Conservation (phyloP, 2,888 invertebrate species). For the Tetramorium bicarinatum region DNA sequence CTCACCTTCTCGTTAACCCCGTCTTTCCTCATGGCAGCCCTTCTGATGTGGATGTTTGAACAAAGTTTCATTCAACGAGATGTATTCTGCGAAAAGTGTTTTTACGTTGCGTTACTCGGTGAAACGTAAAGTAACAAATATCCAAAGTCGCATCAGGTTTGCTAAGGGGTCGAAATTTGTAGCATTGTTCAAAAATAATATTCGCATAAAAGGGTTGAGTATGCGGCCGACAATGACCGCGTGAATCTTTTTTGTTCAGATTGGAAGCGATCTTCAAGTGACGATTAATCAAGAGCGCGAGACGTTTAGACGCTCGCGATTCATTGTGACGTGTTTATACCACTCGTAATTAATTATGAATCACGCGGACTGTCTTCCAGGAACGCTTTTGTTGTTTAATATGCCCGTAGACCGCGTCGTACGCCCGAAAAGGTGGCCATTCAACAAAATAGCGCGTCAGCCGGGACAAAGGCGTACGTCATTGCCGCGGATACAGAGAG, state of each 20-base stretch:
- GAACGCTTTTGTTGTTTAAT: conserved; percentile 51
- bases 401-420: conserved; percentile 33
- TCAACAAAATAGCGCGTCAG: conserved; percentile 49
- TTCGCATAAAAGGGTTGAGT: background rate
- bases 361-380: conserved; percentile 49
- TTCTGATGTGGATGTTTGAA: conserved; percentile 2
- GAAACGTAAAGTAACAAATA: background rate
- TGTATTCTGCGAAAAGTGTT: background rate
- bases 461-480: conserved; percentile 56
- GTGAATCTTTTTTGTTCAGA: background rate
- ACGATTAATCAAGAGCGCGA: conserved; percentile 60
- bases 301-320: conserved; percentile 31
- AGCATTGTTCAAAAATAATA: conserved; percentile 13
- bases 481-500: conserved; percentile 61
- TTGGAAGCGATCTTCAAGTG: conserved; percentile 5
- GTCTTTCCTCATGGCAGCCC: background rate
- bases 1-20: conserved; percentile 19
- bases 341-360: conserved; percentile 68
- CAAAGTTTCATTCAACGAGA: background rate
- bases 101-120: background rate
- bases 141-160: background rate
- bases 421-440: conserved; percentile 45
- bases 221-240: background rate
- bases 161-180: background rate
- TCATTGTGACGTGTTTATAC: conserved; percentile 56